These are phyloP conservation scores for Sebastes taczanowskii DNA, from an alignment of 2,797 vertebrate genomes.

Conservation along the genomic window DNA sequence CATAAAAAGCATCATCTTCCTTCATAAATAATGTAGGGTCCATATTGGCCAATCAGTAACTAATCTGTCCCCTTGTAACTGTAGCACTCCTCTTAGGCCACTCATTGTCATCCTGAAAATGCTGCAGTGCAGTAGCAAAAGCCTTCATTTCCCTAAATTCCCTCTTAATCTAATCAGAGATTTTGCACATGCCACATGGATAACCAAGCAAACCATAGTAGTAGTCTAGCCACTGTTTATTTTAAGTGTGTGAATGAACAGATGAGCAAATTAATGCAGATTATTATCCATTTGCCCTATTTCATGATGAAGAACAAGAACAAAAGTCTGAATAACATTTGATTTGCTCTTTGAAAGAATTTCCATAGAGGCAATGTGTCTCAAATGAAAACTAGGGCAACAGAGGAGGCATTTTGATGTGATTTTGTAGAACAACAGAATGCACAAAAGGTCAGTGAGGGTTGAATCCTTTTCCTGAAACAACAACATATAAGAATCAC, in stretches of 20 bases:
- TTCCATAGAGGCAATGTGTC: neutral
- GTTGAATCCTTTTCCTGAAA: slow-evolving; percentile 25
- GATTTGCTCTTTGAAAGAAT: slow-evolving; percentile 2
- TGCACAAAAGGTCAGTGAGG: slow-evolving; percentile 39
- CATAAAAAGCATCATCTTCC: neutral
- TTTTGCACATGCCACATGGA: neutral
- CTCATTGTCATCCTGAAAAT: neutral
- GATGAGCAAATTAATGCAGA: neutral
- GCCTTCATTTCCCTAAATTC: neutral
- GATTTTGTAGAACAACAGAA: slow-evolving; percentile 19
- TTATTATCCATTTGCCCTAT: neutral
- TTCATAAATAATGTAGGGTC: neutral
- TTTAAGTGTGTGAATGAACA: neutral
- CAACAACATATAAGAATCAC: slow-evolving; percentile 8
- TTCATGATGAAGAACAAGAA: neutral
- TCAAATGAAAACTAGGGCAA: slow-evolving; percentile 15
- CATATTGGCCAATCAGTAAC: neutral
- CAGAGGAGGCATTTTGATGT: neutral
- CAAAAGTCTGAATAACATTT: neutral
- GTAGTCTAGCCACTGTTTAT: neutral
- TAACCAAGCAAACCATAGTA: neutral
- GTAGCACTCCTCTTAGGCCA: neutral
- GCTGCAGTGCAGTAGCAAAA: slow-evolving; percentile 4
- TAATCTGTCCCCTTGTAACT: neutral
- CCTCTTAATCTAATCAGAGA: neutral